Conservation (phyloP, 2,888 invertebrate species). For the Junonia oenone region DNA sequence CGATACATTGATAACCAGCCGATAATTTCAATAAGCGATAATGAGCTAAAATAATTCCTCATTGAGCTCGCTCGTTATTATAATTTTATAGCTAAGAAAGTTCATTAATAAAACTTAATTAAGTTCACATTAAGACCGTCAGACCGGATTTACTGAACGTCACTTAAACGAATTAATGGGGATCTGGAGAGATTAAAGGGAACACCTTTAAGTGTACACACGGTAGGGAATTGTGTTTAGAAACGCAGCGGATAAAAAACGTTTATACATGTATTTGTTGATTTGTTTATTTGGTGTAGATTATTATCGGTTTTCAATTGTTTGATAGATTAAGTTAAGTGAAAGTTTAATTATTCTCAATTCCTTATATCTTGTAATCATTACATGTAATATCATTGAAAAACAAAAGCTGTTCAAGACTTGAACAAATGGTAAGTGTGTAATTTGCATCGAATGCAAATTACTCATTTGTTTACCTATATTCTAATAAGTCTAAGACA, state of each 20-base stretch:
- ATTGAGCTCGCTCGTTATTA: slow-evolving; percentile 21
- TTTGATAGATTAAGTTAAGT: no score
- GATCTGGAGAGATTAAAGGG: slow-evolving; percentile 62
- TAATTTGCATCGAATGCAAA: no score
- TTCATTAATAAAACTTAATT: slow-evolving; percentile 71
- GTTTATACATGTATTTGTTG: no score
- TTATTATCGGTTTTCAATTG: no score
- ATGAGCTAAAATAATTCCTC: neutral
- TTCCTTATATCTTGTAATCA: no score
- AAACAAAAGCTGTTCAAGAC: no score
- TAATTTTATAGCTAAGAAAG: slow-evolving; percentile 37
- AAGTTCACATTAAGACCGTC: slow-evolving; percentile 67
- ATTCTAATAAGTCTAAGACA: no score
- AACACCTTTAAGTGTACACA: slow-evolving; percentile 43
- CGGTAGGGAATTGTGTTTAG: slow-evolving; percentile 17
- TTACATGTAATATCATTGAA: no score
- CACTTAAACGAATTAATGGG: slow-evolving; percentile 67
- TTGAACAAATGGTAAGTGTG: no score
- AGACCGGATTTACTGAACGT: slow-evolving; percentile 61
- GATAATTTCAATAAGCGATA: neutral
- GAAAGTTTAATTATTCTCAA: no score
- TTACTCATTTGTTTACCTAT: no score
- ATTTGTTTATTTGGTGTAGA: no score
- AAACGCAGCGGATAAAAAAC: neutral
- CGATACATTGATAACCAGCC: neutral